These are phyloP conservation scores for Zoroaster sp. DNA, from an alignment of 53 echinoderm and acorn worm species.

Conservation along the genomic window DNA sequence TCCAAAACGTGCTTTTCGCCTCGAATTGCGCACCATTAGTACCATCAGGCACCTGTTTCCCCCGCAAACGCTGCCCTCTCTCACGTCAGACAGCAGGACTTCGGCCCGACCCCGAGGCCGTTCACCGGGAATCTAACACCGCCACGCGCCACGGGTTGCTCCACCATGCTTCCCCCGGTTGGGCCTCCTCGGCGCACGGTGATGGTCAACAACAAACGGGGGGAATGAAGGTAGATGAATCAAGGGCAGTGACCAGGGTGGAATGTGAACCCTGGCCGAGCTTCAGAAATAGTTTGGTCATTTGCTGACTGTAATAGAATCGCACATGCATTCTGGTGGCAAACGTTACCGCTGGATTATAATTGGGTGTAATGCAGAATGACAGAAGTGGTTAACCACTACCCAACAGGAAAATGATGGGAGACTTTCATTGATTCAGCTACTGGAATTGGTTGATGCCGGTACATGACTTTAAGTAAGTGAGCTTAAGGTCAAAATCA, in stretches of 20 bases:
- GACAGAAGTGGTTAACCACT: constrained; percentile 51
- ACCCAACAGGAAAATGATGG: background rate
- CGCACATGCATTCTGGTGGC: background rate
- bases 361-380: constrained; percentile 9
- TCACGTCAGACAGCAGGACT: constrained; percentile 22
- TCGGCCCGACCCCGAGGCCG: constrained; percentile 33
- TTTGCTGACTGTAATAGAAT: constrained; percentile 8
- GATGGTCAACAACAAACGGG: constrained; percentile 6
- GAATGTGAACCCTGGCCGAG: constrained; percentile 42
- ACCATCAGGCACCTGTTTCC: constrained; percentile 41
- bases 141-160: constrained; percentile 45
- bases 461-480: no score
- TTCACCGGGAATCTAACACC: constrained; percentile 21
- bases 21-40: constrained; percentile 37
- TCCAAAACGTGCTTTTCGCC: constrained; percentile 48
- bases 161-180: background rate
- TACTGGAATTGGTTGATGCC: background rate
- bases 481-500: no score
- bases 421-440: background rate
- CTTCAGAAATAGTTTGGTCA: background rate
- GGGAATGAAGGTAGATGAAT: background rate
- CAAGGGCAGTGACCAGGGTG: constrained; percentile 51
- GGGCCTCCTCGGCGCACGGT: background rate
- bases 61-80: constrained; percentile 13
- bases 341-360: background rate